Evolutionary conservation across 2,797 vertebrate species (phyloP).

Genomic region (Heterohyrax brucei): DNA sequence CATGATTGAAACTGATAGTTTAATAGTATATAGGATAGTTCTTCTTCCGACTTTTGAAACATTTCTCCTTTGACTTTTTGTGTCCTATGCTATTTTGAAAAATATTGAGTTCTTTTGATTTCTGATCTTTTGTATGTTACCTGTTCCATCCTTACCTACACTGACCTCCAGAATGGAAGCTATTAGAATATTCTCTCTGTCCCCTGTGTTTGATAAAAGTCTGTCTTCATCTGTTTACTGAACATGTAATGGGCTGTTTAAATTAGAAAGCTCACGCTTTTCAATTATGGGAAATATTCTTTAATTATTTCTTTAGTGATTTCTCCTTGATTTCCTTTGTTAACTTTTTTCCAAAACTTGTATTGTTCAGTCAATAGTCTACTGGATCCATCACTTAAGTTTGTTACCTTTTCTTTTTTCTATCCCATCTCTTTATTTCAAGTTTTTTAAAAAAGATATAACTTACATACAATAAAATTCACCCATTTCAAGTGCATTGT

Average conservation of each 20-base stretch:
- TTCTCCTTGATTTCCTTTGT: not conserved
- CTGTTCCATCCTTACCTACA: not conserved
- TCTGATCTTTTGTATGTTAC: not conserved
- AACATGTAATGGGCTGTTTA: not conserved
- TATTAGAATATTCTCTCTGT: not conserved
- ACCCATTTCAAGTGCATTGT: not conserved
- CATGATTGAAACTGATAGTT: not conserved
- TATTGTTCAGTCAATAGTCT: not conserved
- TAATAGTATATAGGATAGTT: not conserved
- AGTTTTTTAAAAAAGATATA: not conserved
- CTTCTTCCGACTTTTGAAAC: slow-evolving; percentile 18
- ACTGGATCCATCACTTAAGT: not conserved
- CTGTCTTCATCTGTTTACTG: not conserved
- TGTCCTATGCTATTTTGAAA: not conserved
- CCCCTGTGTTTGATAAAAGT: not conserved
- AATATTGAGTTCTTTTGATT: not conserved
- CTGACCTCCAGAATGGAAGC: not conserved
- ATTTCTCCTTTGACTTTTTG: not conserved
- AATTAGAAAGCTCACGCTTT: not conserved
- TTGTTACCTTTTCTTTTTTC: not conserved
- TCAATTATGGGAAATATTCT: not conserved
- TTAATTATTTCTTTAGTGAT: not conserved
- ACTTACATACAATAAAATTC: not conserved
- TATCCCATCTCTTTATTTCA: not conserved
- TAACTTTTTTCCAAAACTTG: slow-evolving; percentile 23